Evolutionary conservation across 2,888 invertebrate genomes (phyloP).

Genomic region (Pachycephus smyrnensis): DNA sequence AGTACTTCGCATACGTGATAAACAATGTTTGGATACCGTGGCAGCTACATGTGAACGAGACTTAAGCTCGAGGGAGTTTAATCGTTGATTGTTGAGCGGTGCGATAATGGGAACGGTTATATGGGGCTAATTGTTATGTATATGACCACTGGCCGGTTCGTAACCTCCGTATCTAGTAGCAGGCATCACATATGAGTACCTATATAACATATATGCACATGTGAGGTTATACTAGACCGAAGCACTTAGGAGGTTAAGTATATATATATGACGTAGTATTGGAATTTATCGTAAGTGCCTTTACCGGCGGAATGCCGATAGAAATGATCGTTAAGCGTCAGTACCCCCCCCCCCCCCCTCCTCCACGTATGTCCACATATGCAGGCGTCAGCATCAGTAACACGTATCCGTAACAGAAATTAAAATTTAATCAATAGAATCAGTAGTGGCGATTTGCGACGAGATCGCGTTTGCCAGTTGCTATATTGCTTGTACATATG

Average conservation of each 20-base stretch:
- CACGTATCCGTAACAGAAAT: background rate
- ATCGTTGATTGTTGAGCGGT: constrained; percentile 29
- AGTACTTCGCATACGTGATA: background rate
- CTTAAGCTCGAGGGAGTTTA: constrained; percentile 17
- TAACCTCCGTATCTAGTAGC: background rate
- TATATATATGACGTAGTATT: background rate
- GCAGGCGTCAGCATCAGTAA: background rate
- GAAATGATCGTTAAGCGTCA: background rate
- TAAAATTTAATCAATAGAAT: background rate
- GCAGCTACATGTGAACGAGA: constrained; percentile 2
- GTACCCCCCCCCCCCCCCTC: background rate
- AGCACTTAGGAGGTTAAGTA: background rate
- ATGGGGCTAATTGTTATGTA: constrained; percentile 22
- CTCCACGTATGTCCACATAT: background rate
- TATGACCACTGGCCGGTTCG: background rate
- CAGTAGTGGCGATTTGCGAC: background rate
- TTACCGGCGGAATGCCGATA: background rate
- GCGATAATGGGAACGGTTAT: constrained; percentile 33
- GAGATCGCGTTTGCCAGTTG: background rate
- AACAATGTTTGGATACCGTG: background rate
- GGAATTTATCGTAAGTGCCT: background rate
- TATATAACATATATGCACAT: background rate
- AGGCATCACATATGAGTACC: background rate
- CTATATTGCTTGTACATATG: background rate
- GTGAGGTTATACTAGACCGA: background rate